Percentiles rank a stretch among this genome's conserved stretches.
These are phyloP conservation scores for Zosterops japonicus DNA, from an alignment of 2,113 vertebrate genomes.

Conservation along the genomic window DNA sequence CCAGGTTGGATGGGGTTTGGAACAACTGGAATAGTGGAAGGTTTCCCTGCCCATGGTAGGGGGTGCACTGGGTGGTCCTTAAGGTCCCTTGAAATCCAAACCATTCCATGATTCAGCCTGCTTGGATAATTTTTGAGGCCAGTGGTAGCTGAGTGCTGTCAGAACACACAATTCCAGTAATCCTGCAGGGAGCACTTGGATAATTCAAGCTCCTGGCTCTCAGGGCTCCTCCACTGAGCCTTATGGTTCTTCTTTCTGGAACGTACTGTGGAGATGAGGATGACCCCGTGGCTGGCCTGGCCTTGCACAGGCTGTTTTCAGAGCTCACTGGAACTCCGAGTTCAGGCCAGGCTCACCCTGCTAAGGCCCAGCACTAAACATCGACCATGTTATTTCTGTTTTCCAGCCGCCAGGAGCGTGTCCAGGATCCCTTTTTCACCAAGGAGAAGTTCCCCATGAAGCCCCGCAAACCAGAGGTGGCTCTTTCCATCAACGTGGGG, in stretches of 20 bases:
- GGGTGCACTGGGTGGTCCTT: background rate
- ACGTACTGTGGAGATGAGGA: accelerated
- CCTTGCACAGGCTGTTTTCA: background rate
- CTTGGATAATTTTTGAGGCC: background rate
- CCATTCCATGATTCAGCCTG: background rate
- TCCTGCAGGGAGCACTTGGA: background rate
- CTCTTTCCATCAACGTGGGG: conserved; percentile 77
- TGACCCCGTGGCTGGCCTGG: background rate
- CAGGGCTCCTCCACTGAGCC: background rate
- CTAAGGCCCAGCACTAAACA: background rate
- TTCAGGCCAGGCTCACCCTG: background rate
- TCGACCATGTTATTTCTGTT: accelerated
- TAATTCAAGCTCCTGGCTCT: background rate
- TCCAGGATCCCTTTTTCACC: background rate
- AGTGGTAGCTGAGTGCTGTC: background rate
- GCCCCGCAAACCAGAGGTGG: conserved; percentile 67
- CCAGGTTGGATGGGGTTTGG: accelerated
- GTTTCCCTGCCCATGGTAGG: background rate
- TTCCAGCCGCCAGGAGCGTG: conserved; percentile 21
- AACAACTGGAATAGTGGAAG: background rate
- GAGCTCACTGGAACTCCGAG: accelerated
- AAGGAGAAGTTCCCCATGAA: background rate
- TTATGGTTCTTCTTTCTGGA: background rate
- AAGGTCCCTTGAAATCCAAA: background rate
- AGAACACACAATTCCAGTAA: background rate